Base-by-base conservation (phyloP, 2,888 invertebrate genomes). In the Cyclophora punctaria region DNA sequence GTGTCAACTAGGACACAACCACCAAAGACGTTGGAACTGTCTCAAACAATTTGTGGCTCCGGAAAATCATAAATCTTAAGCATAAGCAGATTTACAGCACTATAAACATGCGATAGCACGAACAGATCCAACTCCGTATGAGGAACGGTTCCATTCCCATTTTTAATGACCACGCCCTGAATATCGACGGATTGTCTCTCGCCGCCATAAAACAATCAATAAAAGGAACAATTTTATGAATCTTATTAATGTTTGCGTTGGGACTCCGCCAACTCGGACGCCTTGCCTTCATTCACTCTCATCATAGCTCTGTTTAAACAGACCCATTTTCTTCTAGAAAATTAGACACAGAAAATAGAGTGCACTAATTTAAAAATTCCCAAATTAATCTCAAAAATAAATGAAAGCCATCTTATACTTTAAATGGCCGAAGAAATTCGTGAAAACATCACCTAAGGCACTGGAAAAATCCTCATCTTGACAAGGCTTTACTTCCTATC, bases 81-180 rank as follows among this genome's bases (percentile, higher is more conserved):
- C 67, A 75, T 73, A 73, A 74, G 69, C 73, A 72, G 78, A 83
- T 83, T 84, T 84, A 85, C 78, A 75, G 69, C 70, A 69, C 78
- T 65, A 77, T 83, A 83, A 83, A 84, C 77, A 76, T 76, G 80
- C 72, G 76, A 81, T 77, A 80, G 78, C 81, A 76, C 75, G 67
- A 56, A 73, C 67, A 72, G 67, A 56, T 64, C 62, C 62, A 60
- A 60, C 60, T 60, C 58, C 60, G 56, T 59, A 62, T 65, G 61
- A 61, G 64, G 64, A 60, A 62, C 59, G 52, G 52, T 56, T 60
- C 54, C 52, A 53, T 20, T 37, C 5, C 48, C 50, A 49, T 50
- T 56, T 55, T 60, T 58, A 57, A 59, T 57, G 55, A 52, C 55
- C 47, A 34, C 50, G 58, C 52, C 52, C 55, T 48, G 48, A 51